phyloP scores from a whole-genome alignment of 2,797 vertebrate genomes.

The Labeo calbasu region DNA sequence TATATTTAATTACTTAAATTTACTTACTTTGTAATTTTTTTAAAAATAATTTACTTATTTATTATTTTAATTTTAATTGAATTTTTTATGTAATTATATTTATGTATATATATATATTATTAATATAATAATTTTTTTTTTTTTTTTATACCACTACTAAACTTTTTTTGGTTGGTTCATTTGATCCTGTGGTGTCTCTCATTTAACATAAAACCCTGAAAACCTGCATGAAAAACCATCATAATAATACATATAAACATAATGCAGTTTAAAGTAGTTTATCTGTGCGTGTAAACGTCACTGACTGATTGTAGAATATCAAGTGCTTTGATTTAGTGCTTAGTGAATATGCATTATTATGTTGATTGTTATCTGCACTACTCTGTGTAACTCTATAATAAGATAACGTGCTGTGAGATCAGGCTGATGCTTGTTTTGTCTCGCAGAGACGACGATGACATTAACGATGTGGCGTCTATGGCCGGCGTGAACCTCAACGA shows the following conservation, averaged over 20 bases:
- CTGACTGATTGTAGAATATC: background rate
- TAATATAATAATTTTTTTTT: too few species aligned
- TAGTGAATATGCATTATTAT: background rate
- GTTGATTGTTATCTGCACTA: too few species aligned
- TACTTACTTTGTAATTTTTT: too few species aligned
- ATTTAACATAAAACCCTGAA: background rate
- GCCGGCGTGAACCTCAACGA: slow-evolving; percentile 89
- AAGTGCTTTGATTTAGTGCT: background rate
- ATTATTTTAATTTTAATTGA: background rate
- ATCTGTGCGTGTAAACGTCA: background rate
- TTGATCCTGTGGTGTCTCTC: background rate
- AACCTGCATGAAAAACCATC: background rate
- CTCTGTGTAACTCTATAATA: background rate
- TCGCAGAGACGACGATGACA: slow-evolving; percentile 87
- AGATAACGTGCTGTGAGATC: too few species aligned
- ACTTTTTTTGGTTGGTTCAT: background rate
- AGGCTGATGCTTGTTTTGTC: slow-evolving; percentile 2
- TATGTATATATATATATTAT: too few species aligned
- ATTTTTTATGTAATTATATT: too few species aligned
- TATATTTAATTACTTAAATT: background rate
- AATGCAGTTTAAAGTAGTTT: background rate
- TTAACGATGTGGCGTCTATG: slow-evolving; percentile 90
- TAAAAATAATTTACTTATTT: background rate
- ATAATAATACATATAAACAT: background rate
- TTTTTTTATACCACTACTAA: background rate